phyloP scores from a whole-genome alignment of 2,888 invertebrate species.

The Euplagia quadripunctaria region DNA sequence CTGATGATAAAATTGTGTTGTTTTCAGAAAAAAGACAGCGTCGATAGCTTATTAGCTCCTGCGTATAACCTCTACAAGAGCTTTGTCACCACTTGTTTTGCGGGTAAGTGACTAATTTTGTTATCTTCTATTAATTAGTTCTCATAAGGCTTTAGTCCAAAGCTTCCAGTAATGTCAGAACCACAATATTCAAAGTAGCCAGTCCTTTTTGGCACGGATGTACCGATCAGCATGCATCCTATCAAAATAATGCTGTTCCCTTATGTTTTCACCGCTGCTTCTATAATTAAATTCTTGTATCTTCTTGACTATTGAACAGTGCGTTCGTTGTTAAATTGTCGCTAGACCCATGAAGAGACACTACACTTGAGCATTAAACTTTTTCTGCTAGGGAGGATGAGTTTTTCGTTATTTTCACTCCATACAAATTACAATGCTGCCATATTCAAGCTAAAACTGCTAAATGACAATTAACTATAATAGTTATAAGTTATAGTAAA shows the following conservation, averaged over 20 bases:
- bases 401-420: too few species aligned
- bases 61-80: conserved; percentile 72
- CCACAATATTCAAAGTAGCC: background rate
- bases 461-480: too few species aligned
- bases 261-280: background rate
- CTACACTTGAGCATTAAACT: background rate
- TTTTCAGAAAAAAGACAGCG: conserved; percentile 72
- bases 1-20: conserved; percentile 13
- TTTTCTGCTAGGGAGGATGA: background rate
- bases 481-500: too few species aligned
- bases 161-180: background rate
- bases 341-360: background rate
- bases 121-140: too few species aligned
- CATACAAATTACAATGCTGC: too few species aligned
- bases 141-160: background rate
- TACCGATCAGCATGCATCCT: too few species aligned
- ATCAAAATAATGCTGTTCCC: too few species aligned
- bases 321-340: background rate
- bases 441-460: too few species aligned
- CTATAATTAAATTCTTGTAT: background rate
- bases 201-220: too few species aligned
- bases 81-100: conserved; percentile 74
- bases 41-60: conserved; percentile 73
- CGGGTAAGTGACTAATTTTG: conserved; percentile 70
- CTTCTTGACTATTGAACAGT: background rate